These are phyloP conservation scores for Alosa alosa DNA, from an alignment of 2,113 vertebrate genomes.

Conservation along the genomic window DNA sequence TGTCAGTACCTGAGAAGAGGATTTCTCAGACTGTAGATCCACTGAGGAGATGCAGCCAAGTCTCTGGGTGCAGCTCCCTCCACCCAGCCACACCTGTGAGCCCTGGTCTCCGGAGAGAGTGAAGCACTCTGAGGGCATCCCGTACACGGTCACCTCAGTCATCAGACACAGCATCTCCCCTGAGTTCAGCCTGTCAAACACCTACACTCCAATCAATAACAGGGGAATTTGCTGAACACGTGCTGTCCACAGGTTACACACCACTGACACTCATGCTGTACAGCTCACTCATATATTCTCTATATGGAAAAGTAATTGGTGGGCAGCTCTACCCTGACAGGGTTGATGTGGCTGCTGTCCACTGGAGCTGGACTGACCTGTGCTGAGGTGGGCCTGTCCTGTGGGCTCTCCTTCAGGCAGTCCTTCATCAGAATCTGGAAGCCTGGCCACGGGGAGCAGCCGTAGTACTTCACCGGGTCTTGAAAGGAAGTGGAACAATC, in stretches of 20 bases:
- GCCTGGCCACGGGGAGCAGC: conserved; percentile 84
- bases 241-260: too few species aligned
- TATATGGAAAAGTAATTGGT: background rate
- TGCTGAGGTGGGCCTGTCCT: conserved; percentile 86
- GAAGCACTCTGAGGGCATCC: conserved; percentile 78
- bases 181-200: conserved; percentile 87
- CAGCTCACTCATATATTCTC: background rate
- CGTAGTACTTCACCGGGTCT: conserved; percentile 93
- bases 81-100: conserved; percentile 79
- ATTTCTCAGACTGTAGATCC: conserved; percentile 74
- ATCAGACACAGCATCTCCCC: conserved; percentile 86
- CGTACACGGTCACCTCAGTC: conserved; percentile 72
- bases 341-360: background rate
- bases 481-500: conserved; percentile 37
- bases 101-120: conserved; percentile 60
- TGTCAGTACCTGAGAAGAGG: conserved; percentile 74
- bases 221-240: background rate
- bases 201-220: conserved; percentile 57
- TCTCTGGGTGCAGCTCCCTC: conserved; percentile 77
- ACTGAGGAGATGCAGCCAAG: conserved; percentile 76
- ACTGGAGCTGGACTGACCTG: conserved; percentile 69
- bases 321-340: background rate
- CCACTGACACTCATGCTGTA: background rate
- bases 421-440: conserved; percentile 88
- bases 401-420: conserved; percentile 87